These are phyloP conservation scores for Lysandra coridon DNA, from an alignment of 2,888 invertebrate genomes.

Conservation along the genomic window DNA sequence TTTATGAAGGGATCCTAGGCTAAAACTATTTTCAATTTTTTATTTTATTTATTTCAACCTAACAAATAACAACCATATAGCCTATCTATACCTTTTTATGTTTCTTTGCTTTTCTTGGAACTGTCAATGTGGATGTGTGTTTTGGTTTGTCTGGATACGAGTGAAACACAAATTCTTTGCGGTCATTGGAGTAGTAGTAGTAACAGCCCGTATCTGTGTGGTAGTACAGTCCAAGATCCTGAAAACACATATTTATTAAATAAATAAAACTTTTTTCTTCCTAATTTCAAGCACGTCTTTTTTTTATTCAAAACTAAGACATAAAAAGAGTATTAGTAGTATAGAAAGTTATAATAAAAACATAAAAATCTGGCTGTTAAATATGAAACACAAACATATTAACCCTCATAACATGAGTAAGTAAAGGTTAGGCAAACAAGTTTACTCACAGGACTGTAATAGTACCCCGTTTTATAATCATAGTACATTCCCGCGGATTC, in stretches of 20 bases:
- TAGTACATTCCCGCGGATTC: constrained; percentile 93
- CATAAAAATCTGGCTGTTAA: too few species aligned
- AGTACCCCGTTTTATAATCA: constrained; percentile 93
- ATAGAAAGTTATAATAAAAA: neutral
- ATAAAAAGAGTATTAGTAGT: neutral
- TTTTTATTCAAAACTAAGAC: too few species aligned
- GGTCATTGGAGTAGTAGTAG: constrained; percentile 89
- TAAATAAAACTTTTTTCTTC: too few species aligned
- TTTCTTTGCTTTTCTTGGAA: constrained; percentile 60
- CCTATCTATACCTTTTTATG: constrained; percentile 52
- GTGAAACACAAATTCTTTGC: constrained; percentile 88
- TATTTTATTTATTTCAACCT: too few species aligned
- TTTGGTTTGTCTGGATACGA: constrained; percentile 84
- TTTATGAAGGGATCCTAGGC: too few species aligned
- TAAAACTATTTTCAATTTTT: too few species aligned
- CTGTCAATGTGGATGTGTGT: constrained; percentile 37
- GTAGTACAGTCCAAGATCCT: constrained; percentile 94
- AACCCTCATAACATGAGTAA: neutral
- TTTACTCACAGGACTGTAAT: constrained; percentile 90
- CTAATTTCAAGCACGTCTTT: too few species aligned
- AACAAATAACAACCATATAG: too few species aligned
- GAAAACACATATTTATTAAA: constrained; percentile 31
- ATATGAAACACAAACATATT: too few species aligned
- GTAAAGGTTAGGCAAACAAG: constrained; percentile 17
- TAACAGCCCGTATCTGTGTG: constrained; percentile 92